Base-by-base conservation (phyloP, 1,140 invertebrate species). In the Anoplophora glabripennis region DNA sequence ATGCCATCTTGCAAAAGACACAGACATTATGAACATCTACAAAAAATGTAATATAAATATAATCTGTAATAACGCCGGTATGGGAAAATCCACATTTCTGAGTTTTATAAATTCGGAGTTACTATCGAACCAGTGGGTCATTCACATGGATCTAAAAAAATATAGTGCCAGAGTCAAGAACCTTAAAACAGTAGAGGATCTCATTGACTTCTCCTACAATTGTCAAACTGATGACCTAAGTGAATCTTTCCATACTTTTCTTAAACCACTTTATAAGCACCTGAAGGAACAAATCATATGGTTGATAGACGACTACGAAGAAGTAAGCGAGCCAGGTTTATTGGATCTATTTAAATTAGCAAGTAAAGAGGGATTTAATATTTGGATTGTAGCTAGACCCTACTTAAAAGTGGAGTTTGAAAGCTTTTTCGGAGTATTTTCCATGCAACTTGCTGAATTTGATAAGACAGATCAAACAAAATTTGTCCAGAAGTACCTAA, bases 1-100 rank as follows among this genome's bases (percentile, higher is more conserved):
- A 15, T 14, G n/a, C 11, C 8, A 2, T 5, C 11, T 5, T 35
- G 35, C 2, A 35, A 49, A 34, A 12, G 47, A 49, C 33, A 14
- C 11, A 7, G 34, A 15, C 8, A 15, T 49, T 10, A 35, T 35
- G 7, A 7, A 18, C 0, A 35, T 49, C 35, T 35, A 15, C 33
- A n/a, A 15, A 35, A 12, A 35, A n/a, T 9, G 28, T 35, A 7
- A 12, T 1, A 14, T 49, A 3, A 49, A 49, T 35, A 33, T 49
- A 12, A 49, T 49, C 2, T 49, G 47, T 35, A 49, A 49, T 9
- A 49, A 49, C n/a, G 47, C 18, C 15, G 47, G 47, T 5, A 49
- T 36, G 47, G 47, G 47, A 14, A 49, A 49, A 37, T 12, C 47
- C 2, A 49, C 36, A 34, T 36, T 49, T 33, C n/a, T 49, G n/a